Evolutionary conservation across 2,888 invertebrate genomes (phyloP).

Genomic region (Phengaris arion): DNA sequence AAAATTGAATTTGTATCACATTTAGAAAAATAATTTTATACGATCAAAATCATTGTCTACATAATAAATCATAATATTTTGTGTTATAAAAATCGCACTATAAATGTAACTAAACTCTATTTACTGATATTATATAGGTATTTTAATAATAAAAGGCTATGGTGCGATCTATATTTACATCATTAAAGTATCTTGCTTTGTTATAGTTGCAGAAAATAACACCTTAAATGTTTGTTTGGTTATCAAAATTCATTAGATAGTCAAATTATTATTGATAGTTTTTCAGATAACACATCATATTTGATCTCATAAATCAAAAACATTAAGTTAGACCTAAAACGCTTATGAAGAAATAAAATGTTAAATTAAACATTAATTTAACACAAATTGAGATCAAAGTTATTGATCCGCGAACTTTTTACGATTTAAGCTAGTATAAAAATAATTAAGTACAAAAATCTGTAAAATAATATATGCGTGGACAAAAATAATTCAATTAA

Average conservation of each 20-base stretch:
- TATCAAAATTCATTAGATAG: neutral
- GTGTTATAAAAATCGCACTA: neutral
- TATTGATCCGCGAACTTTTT: neutral
- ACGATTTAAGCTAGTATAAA: neutral
- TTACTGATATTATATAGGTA: neutral
- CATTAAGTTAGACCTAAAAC: neutral
- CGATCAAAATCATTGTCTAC: too few relatives aligned
- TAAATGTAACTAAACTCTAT: slow-evolving; percentile 21
- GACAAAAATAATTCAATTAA: too few relatives aligned
- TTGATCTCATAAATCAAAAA: neutral
- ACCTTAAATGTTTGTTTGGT: neutral
- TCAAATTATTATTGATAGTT: neutral
- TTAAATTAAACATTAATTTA: neutral
- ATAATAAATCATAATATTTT: too few relatives aligned
- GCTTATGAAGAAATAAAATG: neutral
- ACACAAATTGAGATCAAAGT: neutral
- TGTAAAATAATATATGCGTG: too few relatives aligned
- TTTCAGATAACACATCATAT: neutral
- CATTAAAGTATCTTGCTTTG: neutral
- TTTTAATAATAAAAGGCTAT: neutral
- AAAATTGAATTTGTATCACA: neutral
- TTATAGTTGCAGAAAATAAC: neutral
- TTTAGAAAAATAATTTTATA: too few relatives aligned
- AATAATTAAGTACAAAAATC: too few relatives aligned
- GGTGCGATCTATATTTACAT: slow-evolving; percentile 9